phyloP scores from a whole-genome alignment of 2,888 invertebrate genomes.

The Apoderus coryli region DNA sequence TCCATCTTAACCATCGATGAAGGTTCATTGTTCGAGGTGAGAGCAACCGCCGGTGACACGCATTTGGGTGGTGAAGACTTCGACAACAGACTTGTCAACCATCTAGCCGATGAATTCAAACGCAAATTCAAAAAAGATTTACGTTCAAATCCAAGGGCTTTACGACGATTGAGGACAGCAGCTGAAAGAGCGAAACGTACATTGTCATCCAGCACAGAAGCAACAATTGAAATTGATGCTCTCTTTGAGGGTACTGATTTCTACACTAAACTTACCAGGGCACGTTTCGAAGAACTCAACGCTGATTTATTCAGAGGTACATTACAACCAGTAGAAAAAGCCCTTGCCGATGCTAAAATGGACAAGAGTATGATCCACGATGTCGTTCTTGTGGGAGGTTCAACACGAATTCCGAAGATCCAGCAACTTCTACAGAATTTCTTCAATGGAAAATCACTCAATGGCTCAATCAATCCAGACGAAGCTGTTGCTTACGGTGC shows the following conservation, averaged over 20 bases:
- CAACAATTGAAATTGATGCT: too few species aligned
- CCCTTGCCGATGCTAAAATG: too few species aligned
- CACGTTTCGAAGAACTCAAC: too few species aligned
- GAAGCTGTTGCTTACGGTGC: slow-evolving; percentile 32
- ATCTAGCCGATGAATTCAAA: slow-evolving; percentile 51
- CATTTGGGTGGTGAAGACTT: slow-evolving; percentile 67
- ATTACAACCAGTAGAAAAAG: too few species aligned
- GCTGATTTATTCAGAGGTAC: too few species aligned
- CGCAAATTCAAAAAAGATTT: slow-evolving; percentile 59
- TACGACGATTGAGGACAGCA: slow-evolving; percentile 56
- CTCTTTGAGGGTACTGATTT: too few species aligned
- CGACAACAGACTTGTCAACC: slow-evolving; percentile 40
- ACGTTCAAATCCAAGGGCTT: slow-evolving; percentile 40
- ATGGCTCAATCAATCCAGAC: slow-evolving; percentile 30
- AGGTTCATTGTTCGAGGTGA: slow-evolving; percentile 72
- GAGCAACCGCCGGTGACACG: slow-evolving; percentile 71
- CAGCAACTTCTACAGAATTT: slow-evolving; percentile 59
- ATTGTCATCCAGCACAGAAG: too few species aligned
- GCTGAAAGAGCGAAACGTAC: slow-evolving; percentile 68
- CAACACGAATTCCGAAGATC: slow-evolving; percentile 66
- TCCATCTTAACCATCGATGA: slow-evolving; percentile 73
- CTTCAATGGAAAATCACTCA: slow-evolving; percentile 44
- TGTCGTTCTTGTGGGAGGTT: slow-evolving; percentile 73
- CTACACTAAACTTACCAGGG: too few species aligned
- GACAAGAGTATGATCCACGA: too few species aligned